Evolutionary conservation across 1,140 invertebrate species (phyloP).

Genomic region (Pogonus chalceus): DNA sequence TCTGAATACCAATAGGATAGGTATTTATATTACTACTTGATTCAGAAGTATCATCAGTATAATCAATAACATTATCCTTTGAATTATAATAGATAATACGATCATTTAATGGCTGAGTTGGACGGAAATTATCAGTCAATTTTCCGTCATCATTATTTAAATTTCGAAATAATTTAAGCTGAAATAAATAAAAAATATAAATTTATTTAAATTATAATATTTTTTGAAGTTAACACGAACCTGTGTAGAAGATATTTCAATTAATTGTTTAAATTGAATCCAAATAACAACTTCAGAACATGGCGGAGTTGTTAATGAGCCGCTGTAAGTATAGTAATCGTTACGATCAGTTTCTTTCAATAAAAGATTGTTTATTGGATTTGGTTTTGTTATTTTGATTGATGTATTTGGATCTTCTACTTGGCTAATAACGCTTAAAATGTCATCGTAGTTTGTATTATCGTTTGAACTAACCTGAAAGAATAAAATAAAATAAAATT

Average conservation of each 20-base stretch:
- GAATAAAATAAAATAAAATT: too few species aligned
- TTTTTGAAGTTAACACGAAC: too few species aligned
- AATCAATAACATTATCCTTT: too few species aligned
- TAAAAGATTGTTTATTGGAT: slow-evolving; percentile 45
- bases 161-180: slow-evolving; percentile 65
- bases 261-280: slow-evolving; percentile 72
- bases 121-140: slow-evolving; percentile 65
- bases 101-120: slow-evolving; percentile 60
- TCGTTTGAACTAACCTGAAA: too few species aligned
- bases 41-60: too few species aligned
- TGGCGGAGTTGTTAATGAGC: slow-evolving; percentile 85
- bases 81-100: slow-evolving; percentile 30
- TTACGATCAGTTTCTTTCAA: slow-evolving; percentile 40
- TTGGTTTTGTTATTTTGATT: slow-evolving; percentile 36
- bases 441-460: slow-evolving; percentile 39
- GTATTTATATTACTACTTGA: too few species aligned
- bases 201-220: too few species aligned
- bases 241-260: slow-evolving; percentile 66
- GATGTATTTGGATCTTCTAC: slow-evolving; percentile 40
- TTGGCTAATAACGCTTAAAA: slow-evolving; percentile 42
- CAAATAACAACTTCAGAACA: slow-evolving; percentile 83
- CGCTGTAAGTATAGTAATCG: slow-evolving; percentile 70
- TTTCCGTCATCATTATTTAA: slow-evolving; percentile 50
- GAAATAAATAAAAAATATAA: too few species aligned
- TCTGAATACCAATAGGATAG: too few species aligned